These are phyloP conservation scores for Erythrolamprus reginae DNA, from an alignment of 2,113 vertebrate genomes.

Conservation along the genomic window DNA sequence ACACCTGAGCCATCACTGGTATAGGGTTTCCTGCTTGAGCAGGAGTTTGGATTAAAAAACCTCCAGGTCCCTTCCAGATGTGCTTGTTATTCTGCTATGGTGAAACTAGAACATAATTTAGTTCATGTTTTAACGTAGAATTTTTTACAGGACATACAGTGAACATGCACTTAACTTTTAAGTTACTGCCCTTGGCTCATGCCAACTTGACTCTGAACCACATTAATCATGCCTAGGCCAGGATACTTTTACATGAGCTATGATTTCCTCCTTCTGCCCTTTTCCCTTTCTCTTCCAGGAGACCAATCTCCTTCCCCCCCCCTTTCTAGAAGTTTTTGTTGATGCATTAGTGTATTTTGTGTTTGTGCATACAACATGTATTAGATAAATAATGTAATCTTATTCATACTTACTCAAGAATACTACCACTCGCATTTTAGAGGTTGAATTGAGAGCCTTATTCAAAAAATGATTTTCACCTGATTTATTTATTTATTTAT, in stretches of 20 bases:
- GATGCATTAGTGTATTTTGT: background rate
- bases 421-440: background rate
- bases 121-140: background rate
- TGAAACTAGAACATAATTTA: background rate
- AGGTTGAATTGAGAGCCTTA: background rate
- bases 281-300: background rate
- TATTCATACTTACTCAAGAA: background rate
- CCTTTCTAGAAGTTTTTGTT: background rate
- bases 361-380: background rate
- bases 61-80: background rate
- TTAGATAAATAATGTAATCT: background rate
- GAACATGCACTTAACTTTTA: background rate
- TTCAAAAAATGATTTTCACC: background rate
- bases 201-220: background rate
- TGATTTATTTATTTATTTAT: too few species aligned
- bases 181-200: background rate
- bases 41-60: too few species aligned
- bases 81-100: background rate
- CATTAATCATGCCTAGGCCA: background rate
- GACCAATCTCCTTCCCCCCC: background rate
- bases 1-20: too few species aligned
- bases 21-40: background rate
- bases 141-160: background rate
- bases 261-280: background rate
- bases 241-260: background rate